Evolutionary conservation across 2,797 vertebrate species (phyloP), one percentile per base, ranked within the genome.

Genomic region (Dallia pectoralis): DNA sequence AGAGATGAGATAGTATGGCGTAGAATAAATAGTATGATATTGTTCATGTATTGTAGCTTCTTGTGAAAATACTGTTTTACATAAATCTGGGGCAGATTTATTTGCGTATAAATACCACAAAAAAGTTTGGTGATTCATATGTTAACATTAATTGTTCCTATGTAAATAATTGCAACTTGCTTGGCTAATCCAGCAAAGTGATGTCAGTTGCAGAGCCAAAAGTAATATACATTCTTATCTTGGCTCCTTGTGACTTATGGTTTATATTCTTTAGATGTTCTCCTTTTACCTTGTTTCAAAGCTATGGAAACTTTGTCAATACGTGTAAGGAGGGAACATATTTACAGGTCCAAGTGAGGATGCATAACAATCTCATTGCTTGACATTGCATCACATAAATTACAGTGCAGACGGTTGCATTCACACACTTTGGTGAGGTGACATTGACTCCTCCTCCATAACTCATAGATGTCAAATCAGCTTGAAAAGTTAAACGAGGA

Each of bases 351-450:
- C 48, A 27, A 77, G 81, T 69, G 73, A 77, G 78, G 78, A 88
- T 75, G 82, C 82, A 85, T 80, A 89, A 88, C 77, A 79, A 78
- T 73, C 74, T 49, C 51, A 72, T 91, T 91, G 87, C 90, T 81
- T 67, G 75, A 69, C 25, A 72, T 91, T 91, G 89, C 90, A 88
- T 91, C 90, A 91, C 63, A 9, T 53, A 75, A 86, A 84, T 89
- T 85, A 86, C 74, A 70, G 69, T 59, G 67, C 82, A 79, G 78
- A 81, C 86, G 80, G 67, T 79, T 81, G 85, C 80, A 71, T 82
- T 85, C 79, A 75, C 82, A 73, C 69, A 82, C n/a, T 74, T 69
- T 51, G 22, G 70, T 79, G 61, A 73, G 80, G 68, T 77, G 79
- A 73, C 15, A 16, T 25, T 25, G 51, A 4, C 27, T 49, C 44